A percentile compares a stretch with the other conserved stretches of the same genome.
phyloP scores from a whole-genome alignment of 53 echinoderm and acorn worm genomes.

The Echinometra lucunter region DNA sequence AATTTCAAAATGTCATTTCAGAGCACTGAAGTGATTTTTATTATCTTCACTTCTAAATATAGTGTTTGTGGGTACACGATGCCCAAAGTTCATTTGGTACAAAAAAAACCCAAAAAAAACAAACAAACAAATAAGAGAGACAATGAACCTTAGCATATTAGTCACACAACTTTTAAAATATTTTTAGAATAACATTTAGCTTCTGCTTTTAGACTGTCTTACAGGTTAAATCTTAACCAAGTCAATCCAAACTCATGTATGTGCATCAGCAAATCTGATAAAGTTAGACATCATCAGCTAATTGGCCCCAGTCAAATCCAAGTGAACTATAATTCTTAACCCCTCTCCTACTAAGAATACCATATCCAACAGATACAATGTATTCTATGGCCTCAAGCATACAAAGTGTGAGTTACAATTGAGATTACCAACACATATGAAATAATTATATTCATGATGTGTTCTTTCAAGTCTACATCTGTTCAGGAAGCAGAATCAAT shows the following conservation, averaged over 20 bases:
- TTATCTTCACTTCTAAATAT: not conserved
- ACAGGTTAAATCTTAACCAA: not conserved
- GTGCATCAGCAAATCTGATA: conserved; percentile 13
- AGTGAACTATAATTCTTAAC: not conserved
- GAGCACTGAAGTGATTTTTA: not conserved
- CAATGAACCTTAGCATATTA: not conserved
- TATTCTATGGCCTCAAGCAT: not conserved
- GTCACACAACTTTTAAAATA: not conserved
- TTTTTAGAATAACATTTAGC: not conserved
- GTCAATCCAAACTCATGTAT: not conserved
- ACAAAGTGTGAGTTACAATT: not conserved
- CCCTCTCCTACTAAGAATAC: not conserved
- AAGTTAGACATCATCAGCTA: not conserved
- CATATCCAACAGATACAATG: not conserved
- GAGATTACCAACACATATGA: conserved; percentile 17
- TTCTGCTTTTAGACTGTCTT: not conserved
- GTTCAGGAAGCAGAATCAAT: not conserved
- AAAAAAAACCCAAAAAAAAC: too few species aligned
- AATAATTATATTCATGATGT: not conserved
- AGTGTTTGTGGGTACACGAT: not conserved
- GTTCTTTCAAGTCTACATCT: not conserved
- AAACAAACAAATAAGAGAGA: too few species aligned
- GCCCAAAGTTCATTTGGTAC: not conserved
- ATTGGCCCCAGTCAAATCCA: conserved; percentile 6
- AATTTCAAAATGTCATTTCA: not conserved